Base-by-base conservation (phyloP, 1,140 invertebrate species). In the Ridgeia piscesae region DNA sequence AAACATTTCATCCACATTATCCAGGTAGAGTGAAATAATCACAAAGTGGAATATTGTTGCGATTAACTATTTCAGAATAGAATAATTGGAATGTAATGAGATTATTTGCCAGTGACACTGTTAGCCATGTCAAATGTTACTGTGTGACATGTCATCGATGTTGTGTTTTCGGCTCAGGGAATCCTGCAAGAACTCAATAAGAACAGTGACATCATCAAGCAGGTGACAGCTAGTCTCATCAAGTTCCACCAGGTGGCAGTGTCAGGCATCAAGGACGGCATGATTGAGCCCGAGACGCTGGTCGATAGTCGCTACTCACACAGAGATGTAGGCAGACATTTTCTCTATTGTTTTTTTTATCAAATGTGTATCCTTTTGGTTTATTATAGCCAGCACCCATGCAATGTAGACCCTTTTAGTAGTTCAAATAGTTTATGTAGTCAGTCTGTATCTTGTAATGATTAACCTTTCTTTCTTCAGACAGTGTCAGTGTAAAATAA, bases 221-320 rank as follows among this genome's bases (percentile, higher is more conserved):
- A 96, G 88, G 94, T 96, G 31, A 96, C 96, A 42, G 94, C 94
- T 91, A 96, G 96, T 93, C 94, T 97, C 35, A 94, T 95, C 35
- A 96, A 96, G 91, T 96, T 96, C 93, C 96, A 97, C 94, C 95
- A 96, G 91, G 94, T 96, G 93, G 95, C 96, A 89, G 95, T 95
- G 33, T 91, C 94, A 17, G 92, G 92, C 42, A 94, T 93, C 88
- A 95, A 94, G 31, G 95, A 95, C 58, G 58, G 58, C 0, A 77
- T 77, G 58, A 77, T 77, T 21, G 94, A 94, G 35, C 94, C 95
- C 34, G 93, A 95, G 92, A 96, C 95, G 21, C 92, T 96, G 33
- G 96, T 96, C 91, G 96, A 97, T 94, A 95, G 95, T 17, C 94
- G 95, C 93, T 96, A 96, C 93, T 95, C 95, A 33, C 96, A 97